These are phyloP conservation scores for Coremacera marginata DNA, from an alignment of 2,888 invertebrate species.

Conservation along the genomic window DNA sequence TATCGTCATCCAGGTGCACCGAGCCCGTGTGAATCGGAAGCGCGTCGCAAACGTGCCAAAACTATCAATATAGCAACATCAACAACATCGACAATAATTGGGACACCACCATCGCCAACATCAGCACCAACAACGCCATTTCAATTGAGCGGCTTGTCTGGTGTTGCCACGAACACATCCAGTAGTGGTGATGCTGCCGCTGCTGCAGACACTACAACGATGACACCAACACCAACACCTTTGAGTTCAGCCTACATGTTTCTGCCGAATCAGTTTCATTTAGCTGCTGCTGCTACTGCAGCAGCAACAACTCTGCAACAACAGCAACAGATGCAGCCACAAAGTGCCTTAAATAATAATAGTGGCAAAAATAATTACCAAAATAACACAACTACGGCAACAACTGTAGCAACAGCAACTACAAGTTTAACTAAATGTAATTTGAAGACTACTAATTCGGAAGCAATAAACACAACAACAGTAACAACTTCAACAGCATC, in stretches of 20 bases:
- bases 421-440: neutral
- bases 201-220: conserved; percentile 20
- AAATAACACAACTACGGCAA: conserved; percentile 25
- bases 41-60: conserved; percentile 68
- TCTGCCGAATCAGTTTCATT: conserved; percentile 66
- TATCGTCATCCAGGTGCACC: conserved; percentile 81
- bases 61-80: conserved; percentile 51
- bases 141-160: conserved; percentile 32
- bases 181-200: neutral
- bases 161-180: neutral
- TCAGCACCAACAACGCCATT: conserved; percentile 42
- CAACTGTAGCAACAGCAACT: neutral
- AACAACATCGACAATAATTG: conserved; percentile 45
- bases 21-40: conserved; percentile 68
- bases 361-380: conserved; percentile 35
- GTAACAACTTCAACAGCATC: conserved; percentile 41
- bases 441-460: neutral
- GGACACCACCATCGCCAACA: conserved; percentile 49
- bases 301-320: conserved; percentile 48
- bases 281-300: conserved; percentile 61
- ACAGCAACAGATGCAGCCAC: conserved; percentile 34
- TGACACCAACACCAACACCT: conserved; percentile 50
- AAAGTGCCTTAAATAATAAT: conserved; percentile 34
- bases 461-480: conserved; percentile 43
- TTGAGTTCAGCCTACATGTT: conserved; percentile 64